phyloP scores from a whole-genome alignment of 2,797 vertebrate genomes.

The Hoplostethus mediterraneus region DNA sequence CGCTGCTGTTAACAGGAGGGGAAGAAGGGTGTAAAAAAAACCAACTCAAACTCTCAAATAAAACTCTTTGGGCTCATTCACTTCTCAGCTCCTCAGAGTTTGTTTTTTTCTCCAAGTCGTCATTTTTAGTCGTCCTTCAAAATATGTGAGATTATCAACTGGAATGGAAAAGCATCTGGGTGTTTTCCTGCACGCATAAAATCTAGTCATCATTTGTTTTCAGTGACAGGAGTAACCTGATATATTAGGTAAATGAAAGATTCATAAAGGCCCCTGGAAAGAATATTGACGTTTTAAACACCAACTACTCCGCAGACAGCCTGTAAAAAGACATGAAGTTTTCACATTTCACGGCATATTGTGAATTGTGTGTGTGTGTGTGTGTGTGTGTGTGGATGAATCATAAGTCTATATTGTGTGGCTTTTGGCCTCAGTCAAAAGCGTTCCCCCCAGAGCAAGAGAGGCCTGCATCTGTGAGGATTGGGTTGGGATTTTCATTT shows the following conservation, averaged over 20 bases:
- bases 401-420: slow-evolving; percentile 81
- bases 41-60: slow-evolving; percentile 1
- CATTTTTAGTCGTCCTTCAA: background rate
- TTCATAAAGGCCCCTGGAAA: slow-evolving; percentile 61
- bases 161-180: slow-evolving; percentile 5
- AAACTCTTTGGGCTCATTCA: background rate
- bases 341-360: slow-evolving; percentile 65
- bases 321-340: slow-evolving; percentile 47
- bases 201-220: slow-evolving; percentile 46
- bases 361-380: slow-evolving; percentile 58
- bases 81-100: background rate
- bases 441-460: slow-evolving; percentile 77
- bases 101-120: slow-evolving; percentile 9
- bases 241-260: slow-evolving; percentile 72
- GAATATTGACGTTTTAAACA: slow-evolving; percentile 54
- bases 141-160: slow-evolving; percentile 2
- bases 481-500: slow-evolving; percentile 86
- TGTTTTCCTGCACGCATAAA: slow-evolving; percentile 9
- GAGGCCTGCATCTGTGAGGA: slow-evolving; percentile 84
- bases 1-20: slow-evolving; percentile 37
- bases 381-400: slow-evolving; percentile 68
- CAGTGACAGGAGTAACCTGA: slow-evolving; percentile 41
- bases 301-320: slow-evolving; percentile 48
- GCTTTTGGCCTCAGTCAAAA: slow-evolving; percentile 83
- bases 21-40: slow-evolving; percentile 23